Percentiles rank a stretch among this genome's conserved stretches.
phyloP scores from a whole-genome alignment of 2,888 invertebrate genomes.

The Apamea epomidion region DNA sequence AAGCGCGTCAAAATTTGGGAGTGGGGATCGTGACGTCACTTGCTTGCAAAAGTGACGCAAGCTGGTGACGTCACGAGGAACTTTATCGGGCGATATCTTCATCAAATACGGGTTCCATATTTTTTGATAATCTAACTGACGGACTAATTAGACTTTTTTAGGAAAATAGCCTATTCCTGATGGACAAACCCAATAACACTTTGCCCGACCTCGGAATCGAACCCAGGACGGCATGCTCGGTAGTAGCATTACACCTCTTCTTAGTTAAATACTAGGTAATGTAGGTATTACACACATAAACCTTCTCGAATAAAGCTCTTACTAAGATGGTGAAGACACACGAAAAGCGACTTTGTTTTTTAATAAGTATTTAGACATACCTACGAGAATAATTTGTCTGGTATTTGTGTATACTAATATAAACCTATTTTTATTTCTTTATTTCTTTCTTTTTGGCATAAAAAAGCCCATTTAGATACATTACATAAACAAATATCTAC shows the following conservation, averaged over 20 bases:
- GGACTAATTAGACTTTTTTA: no score
- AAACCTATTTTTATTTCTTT: not conserved
- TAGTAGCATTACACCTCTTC: not conserved
- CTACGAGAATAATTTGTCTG: not conserved
- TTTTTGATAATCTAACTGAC: no score
- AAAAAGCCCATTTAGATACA: not conserved
- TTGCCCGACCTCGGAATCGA: no score
- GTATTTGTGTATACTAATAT: not conserved
- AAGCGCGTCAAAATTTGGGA: no score
- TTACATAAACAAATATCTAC: slow-evolving; percentile 24
- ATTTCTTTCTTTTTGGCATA: not conserved
- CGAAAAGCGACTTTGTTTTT: not conserved
- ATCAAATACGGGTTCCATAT: no score
- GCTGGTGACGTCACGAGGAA: no score
- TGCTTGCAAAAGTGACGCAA: no score
- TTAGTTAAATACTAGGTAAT: no score
- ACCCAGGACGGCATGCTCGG: not conserved
- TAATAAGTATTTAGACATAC: not conserved
- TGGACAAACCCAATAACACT: not conserved
- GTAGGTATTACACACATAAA: not conserved
- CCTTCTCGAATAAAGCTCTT: not conserved
- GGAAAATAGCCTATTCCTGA: no score
- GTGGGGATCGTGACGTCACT: no score
- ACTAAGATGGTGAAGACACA: not conserved
- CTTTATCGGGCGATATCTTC: no score